Percentiles rank a stretch among this genome's conserved stretches.
Conservation (phyloP, 35 echinoderm and acorn worm species). For the Acanthaster planci region DNA sequence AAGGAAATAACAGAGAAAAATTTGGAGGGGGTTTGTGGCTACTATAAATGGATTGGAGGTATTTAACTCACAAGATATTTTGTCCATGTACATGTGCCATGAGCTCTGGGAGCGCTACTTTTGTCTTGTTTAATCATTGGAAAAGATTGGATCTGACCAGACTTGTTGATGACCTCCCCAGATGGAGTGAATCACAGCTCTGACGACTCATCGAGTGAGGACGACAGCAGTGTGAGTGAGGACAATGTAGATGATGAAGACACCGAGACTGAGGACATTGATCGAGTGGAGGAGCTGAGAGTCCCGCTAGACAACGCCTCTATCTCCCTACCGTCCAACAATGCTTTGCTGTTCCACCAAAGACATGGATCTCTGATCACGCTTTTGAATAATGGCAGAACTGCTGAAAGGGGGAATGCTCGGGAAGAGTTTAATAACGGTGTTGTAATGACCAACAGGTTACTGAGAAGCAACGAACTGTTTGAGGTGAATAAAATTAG, state of each 20-base stretch:
- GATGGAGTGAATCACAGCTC: neutral
- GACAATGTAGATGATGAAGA: conserved; percentile 20
- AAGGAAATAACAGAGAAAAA: too few relatives aligned
- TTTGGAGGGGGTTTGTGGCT: too few relatives aligned
- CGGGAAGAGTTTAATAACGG: conserved; percentile 98
- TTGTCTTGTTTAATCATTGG: too few relatives aligned
- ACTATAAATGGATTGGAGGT: too few relatives aligned
- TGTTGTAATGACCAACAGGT: conserved; percentile 89
- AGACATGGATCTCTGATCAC: conserved; percentile 73
- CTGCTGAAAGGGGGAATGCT: conserved; percentile 75
- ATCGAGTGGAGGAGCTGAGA: neutral
- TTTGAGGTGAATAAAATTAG: conserved; percentile 73
- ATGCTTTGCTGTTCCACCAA: conserved; percentile 66
- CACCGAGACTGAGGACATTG: conserved; percentile 35
- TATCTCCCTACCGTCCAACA: conserved; percentile 25
- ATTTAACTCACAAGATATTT: too few relatives aligned
- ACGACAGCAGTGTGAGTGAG: conserved; percentile 8
- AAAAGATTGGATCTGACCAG: too few relatives aligned
- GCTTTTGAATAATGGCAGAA: conserved; percentile 54
- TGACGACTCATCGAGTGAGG: conserved; percentile 3
- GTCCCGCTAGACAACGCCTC: neutral
- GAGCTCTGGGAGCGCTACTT: too few relatives aligned
- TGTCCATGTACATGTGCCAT: too few relatives aligned
- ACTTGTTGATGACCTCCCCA: too few relatives aligned
- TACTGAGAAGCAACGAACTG: conserved; percentile 81